These are phyloP conservation scores for Acronicta leporina DNA, from an alignment of 2,888 invertebrate genomes.

Conservation along the genomic window DNA sequence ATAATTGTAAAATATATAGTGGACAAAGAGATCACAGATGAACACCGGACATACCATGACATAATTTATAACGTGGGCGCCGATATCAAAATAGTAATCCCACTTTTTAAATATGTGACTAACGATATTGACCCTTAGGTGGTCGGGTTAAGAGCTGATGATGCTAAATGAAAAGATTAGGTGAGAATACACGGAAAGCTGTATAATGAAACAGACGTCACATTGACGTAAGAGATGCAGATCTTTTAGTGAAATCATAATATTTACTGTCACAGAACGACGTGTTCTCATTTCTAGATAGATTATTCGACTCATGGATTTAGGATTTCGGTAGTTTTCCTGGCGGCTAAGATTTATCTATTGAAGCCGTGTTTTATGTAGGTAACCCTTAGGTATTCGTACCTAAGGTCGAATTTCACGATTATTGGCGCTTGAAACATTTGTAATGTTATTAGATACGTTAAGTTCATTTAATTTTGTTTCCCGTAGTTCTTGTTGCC, in stretches of 20 bases:
- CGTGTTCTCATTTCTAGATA: slow-evolving; percentile 78
- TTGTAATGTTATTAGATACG: background rate
- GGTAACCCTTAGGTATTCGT: slow-evolving; percentile 37
- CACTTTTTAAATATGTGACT: slow-evolving; percentile 58
- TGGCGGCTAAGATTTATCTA: slow-evolving; percentile 40
- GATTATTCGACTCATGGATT: slow-evolving; percentile 77
- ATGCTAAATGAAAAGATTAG: slow-evolving; percentile 65
- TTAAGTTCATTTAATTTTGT: background rate
- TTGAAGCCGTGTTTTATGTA: slow-evolving; percentile 33
- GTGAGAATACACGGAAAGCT: slow-evolving; percentile 68
- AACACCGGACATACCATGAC: slow-evolving; percentile 84
- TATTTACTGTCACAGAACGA: slow-evolving; percentile 82
- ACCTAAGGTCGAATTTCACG: slow-evolving; percentile 29
- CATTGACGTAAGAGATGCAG: slow-evolving; percentile 87
- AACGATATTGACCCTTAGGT: slow-evolving; percentile 70
- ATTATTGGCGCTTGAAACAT: slow-evolving; percentile 24
- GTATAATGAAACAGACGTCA: slow-evolving; percentile 87
- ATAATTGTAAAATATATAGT: slow-evolving; percentile 69
- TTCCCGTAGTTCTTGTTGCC: background rate
- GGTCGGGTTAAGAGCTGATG: slow-evolving; percentile 68
- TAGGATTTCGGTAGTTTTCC: slow-evolving; percentile 56
- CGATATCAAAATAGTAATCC: slow-evolving; percentile 82
- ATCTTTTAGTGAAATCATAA: slow-evolving; percentile 85
- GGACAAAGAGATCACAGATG: slow-evolving; percentile 80
- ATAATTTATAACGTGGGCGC: slow-evolving; percentile 83